A percentile compares a stretch with the other conserved stretches of the same genome.
phyloP scores from a whole-genome alignment of 2,888 invertebrate species.

The Drosophila imparisetae region DNA sequence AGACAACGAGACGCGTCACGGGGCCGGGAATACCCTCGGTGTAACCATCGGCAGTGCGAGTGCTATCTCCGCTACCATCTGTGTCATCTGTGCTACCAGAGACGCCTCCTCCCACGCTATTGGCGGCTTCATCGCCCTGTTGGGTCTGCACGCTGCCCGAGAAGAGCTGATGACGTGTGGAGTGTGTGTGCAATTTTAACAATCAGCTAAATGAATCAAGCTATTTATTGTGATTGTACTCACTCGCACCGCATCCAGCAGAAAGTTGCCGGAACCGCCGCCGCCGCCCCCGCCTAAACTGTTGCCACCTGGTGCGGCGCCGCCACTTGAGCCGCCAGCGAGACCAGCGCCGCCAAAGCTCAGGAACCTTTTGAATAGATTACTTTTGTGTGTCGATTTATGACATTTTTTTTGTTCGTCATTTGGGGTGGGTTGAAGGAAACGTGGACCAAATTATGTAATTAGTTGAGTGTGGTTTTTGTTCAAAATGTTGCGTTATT shows the following conservation, averaged over 20 bases:
- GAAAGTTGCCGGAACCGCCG: constrained; percentile 94
- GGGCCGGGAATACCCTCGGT: constrained; percentile 95
- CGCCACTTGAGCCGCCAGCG: constrained; percentile 75
- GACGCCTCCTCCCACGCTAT: constrained; percentile 81
- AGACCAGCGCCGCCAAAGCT: constrained; percentile 85
- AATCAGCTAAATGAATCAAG: background rate
- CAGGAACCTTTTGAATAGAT: constrained; percentile 83
- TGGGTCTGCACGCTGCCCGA: constrained; percentile 91
- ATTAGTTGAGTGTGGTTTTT: constrained; percentile 52
- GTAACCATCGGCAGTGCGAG: constrained; percentile 87
- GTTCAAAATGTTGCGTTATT: constrained; percentile 20
- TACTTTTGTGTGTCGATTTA: constrained; percentile 61
- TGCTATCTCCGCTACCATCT: constrained; percentile 86
- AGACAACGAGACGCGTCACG: constrained; percentile 93
- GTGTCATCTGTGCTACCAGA: constrained; percentile 84
- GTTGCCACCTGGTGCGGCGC: constrained; percentile 85
- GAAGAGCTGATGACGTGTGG: constrained; percentile 87
- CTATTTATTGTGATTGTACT: constrained; percentile 84
- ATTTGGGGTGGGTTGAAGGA: constrained; percentile 8
- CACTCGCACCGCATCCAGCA: constrained; percentile 95
- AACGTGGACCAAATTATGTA: constrained; percentile 45
- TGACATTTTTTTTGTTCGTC: constrained; percentile 7
- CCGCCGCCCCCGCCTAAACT: constrained; percentile 88
- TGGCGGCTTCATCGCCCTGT: constrained; percentile 86
- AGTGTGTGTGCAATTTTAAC: background rate